Percentiles rank a stretch among this genome's conserved stretches.
phyloP scores from a whole-genome alignment of 2,797 vertebrate species.

The Odontamblyopus lacepedii region DNA sequence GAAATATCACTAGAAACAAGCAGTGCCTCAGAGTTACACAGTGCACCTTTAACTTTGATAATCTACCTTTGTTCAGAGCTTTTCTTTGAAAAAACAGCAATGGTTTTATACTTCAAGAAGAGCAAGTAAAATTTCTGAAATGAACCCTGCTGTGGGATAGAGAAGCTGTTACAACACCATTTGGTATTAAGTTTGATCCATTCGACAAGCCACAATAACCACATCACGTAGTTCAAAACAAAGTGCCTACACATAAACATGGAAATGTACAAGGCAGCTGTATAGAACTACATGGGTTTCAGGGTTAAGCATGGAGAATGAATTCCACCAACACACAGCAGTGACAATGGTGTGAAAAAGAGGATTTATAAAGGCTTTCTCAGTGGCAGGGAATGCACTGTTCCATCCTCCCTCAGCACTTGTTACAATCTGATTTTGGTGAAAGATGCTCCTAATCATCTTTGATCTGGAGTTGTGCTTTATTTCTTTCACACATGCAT shows the following conservation, averaged over 20 bases:
- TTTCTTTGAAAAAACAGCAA: not conserved
- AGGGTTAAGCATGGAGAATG: not conserved
- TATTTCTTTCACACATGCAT: too few species aligned
- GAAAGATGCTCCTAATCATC: too few species aligned
- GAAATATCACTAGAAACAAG: too few species aligned
- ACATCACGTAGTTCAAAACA: not conserved
- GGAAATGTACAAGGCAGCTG: constrained; percentile 5
- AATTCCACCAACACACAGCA: constrained; percentile 1
- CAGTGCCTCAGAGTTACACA: too few species aligned
- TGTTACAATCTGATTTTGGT: constrained; percentile 27
- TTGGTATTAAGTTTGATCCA: constrained; percentile 21
- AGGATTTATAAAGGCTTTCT: constrained; percentile 13
- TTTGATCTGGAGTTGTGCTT: too few species aligned
- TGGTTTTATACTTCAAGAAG: not conserved
- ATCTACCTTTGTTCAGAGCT: not conserved
- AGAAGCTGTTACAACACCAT: constrained; percentile 6
- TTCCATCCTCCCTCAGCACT: constrained; percentile 37
- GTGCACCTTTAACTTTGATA: not conserved
- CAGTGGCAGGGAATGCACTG: constrained; percentile 37
- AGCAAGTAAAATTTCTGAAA: constrained; percentile 6
- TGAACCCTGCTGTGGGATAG: constrained; percentile 17
- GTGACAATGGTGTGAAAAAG: constrained; percentile 3
- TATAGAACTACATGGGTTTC: not conserved
- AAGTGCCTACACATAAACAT: constrained; percentile 11
- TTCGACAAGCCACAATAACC: not conserved